Evolutionary conservation across 2,797 vertebrate species (phyloP), one percentile per base, ranked within the genome.

Genomic region (Nyctalus aviator): DNA sequence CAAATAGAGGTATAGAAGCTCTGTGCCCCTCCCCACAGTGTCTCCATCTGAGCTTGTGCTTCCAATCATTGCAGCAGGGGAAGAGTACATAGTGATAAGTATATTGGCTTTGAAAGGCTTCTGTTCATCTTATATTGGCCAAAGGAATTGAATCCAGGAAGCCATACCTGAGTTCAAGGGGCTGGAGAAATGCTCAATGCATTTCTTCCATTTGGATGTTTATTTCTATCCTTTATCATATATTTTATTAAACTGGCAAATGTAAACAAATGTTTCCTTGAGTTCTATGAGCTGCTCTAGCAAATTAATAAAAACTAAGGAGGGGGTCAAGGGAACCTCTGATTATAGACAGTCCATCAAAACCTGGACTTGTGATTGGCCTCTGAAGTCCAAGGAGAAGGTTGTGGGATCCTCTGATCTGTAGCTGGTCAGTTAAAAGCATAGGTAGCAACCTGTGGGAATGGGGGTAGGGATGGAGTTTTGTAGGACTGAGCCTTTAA

Each of bases 111-210:
- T 53, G 46, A 73, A 88, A 64, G 41, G 0, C 18, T 88, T 64
- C 30, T 32, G 1, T 46, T 78, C 25, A 78, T 59, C 44, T 41
- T 59, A 68, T 3, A 32, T 15, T 44, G 62, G n/a, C 27, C 82
- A 88, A 48, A 90, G 27, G 37, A 78, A 78, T 59, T 85, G 48
- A 78, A 78, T 66, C 78, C 68, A 90, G 12, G 27, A 57, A 77
- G 76, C 3, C 27, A 7, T 27, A 57, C 68, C 13, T 35, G 37
- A 90, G 37, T 35, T 77, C 21, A 84, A 64, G 32, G 12, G 6
- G 1, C 23, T 79, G 12, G n/a, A 71, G 62, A 82, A 69, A 15
- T 41, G 5, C 25, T 12, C 55, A 41, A 41, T 91, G 30, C 5
- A 13, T 81, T 37, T 72, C 55, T 87, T 30, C 30, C 44, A 73